Base-by-base conservation (phyloP, 2,888 invertebrate species). In the Conus canariensis region DNA sequence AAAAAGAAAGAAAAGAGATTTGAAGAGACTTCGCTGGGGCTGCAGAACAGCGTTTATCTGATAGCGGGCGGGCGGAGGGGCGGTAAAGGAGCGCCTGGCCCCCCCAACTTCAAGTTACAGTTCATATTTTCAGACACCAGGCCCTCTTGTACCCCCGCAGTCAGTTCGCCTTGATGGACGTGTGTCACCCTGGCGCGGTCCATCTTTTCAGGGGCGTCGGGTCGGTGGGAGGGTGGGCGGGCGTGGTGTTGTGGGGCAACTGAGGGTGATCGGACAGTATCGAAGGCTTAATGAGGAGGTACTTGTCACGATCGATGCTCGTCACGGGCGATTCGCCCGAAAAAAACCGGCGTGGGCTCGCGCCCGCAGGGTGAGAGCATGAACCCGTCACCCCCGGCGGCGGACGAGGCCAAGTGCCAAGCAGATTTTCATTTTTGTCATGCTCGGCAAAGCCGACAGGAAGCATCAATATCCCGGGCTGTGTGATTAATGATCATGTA, bases 401-500 rank as follows among this genome's bases (percentile, higher is more conserved):
- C 90, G 92, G 93, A 91, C 91, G 91, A 16, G 92, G 92, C 94
- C 90, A 95, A 94, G 94, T 95, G 95, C 94, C 95, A 95, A 93
- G 91, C 92, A 93, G 93, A 94, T 94, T 94, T 91, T 94, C 94
- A 94, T 94, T 94, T 95, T 95, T 94, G 94, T 94, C 95, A 94
- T 94, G 95, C 94, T 94, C 94, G 93, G 94, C 94, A 94, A 94
- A 94, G 93, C 93, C 94, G 94, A 95, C 95, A 94, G 93, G 94
- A 94, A 93, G 94, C 95, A 95, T 95, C 95, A 95, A 95, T 95
- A 95, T 94, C 94, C 93, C 93, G 93, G 92, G 93, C 94, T 91
- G 92, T 93, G 94, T 94, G 94, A 94, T 94, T 94, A 94, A 94
- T 94, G 94, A 93, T 93, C 93, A 92, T 92, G 92, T 92, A 93